Evolutionary conservation across 1,140 invertebrate genomes (phyloP).

Genomic region (Ips typographus): DNA sequence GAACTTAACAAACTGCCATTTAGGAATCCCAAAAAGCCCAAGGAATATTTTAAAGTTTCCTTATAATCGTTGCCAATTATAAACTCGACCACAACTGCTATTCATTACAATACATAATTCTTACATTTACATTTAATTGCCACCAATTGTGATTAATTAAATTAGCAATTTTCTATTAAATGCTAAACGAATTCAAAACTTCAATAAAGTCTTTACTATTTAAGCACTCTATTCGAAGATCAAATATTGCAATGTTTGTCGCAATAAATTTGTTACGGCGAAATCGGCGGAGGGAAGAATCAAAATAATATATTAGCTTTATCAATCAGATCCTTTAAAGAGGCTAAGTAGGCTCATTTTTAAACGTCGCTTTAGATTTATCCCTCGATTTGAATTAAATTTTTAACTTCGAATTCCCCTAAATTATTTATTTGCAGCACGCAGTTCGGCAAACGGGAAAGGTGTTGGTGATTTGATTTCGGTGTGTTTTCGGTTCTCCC

Average conservation of each 20-base stretch:
- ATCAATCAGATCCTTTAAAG: constrained; percentile 30
- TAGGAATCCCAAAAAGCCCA: constrained; percentile 17
- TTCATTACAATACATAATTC: constrained; percentile 19
- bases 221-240: neutral
- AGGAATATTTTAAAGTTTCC: constrained; percentile 20
- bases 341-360: constrained; percentile 30
- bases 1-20: constrained; percentile 26
- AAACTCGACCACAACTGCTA: constrained; percentile 18
- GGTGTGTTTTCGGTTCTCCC: constrained; percentile 4
- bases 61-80: constrained; percentile 24
- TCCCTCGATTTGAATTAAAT: constrained; percentile 17
- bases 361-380: constrained; percentile 24
- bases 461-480: constrained; percentile 6
- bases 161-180: neutral
- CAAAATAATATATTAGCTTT: constrained; percentile 31
- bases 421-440: constrained; percentile 9
- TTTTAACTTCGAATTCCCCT: constrained; percentile 15
- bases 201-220: no score
- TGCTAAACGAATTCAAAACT: no score
- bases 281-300: constrained; percentile 16
- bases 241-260: neutral
- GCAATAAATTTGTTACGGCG: constrained; percentile 15
- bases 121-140: constrained; percentile 20
- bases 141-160: neutral
- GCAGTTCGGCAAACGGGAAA: neutral